Base-by-base conservation (phyloP, 2,797 vertebrate species). In the Sebastes kiyomatsui region DNA sequence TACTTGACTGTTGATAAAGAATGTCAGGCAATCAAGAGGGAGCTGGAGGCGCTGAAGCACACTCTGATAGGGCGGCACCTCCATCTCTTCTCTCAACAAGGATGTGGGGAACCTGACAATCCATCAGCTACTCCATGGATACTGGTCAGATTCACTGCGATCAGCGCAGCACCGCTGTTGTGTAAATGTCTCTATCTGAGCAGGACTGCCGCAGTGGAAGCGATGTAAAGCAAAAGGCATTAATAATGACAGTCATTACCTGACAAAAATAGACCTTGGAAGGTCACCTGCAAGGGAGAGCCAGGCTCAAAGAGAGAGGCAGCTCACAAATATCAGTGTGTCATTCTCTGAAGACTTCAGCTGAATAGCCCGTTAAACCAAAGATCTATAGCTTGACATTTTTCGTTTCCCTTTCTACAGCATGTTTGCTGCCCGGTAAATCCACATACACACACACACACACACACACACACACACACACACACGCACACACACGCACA, bases 1-100 rank as follows among this genome's bases (percentile, higher is more conserved):
- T 91, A 94, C 93, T 92, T 94, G 90, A 93, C 91, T 94, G 92
- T 93, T 94, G 92, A 94, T 95, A 93, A 94, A 95, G 92, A 91
- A 93, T 94, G 93, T 94, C 93, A 92, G 91, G 88, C 91, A 94
- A 93, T 94, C 93, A 94, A 91, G 93, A 86, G 90, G 74, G 82
- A 92, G 90, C 90, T 89, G 87, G 81, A 93, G 87, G 93, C 82
- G 22, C 84, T 88, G 85, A 82, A 85, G 88, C 88, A 87, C 84
- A 60, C 83, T 88, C 75, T 86, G 87, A 92, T 87, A 91, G 90
- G 92, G 80, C 77, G 61, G 80, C 84, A 85, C 78, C 88, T 87
- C 79, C 83, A 69, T 85, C 85, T 80, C 76, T 67, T 78, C 75
- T 76, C 67, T 82, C 56, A 81, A 56, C 42, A 46, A 67, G 83